phyloP scores from a whole-genome alignment of 2,797 vertebrate species.

The Paedocypris micromegethes region DNA sequence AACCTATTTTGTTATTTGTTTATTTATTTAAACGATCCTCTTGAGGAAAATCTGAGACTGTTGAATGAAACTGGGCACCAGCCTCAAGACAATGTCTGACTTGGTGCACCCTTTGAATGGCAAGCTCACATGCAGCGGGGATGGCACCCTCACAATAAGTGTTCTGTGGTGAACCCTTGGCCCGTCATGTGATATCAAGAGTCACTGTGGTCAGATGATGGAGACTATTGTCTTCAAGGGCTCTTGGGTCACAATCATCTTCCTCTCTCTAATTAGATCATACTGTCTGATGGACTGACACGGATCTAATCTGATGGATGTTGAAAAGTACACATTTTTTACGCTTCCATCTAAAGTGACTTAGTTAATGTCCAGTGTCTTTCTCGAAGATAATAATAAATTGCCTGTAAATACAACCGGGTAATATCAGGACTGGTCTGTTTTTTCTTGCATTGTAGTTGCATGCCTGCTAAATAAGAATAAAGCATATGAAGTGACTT shows the following conservation, averaged over 20 bases:
- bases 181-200: slow-evolving; percentile 47
- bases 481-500: too few species aligned
- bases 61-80: slow-evolving; percentile 59
- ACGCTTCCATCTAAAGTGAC: too few species aligned
- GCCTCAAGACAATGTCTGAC: slow-evolving; percentile 43
- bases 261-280: slow-evolving; percentile 31
- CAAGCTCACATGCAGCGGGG: slow-evolving; percentile 39
- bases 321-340: too few species aligned
- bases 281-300: slow-evolving; percentile 32
- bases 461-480: too few species aligned
- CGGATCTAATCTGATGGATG: background rate
- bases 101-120: slow-evolving; percentile 35
- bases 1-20: too few species aligned
- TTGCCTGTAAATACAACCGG: too few species aligned
- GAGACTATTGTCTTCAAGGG: slow-evolving; percentile 48
- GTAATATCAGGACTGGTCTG: too few species aligned
- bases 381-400: too few species aligned
- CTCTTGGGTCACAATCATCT: slow-evolving; percentile 38
- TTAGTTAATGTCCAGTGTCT: too few species aligned
- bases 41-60: too few species aligned
- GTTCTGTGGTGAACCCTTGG: slow-evolving; percentile 43
- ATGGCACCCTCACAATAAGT: slow-evolving; percentile 46
- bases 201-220: slow-evolving; percentile 47
- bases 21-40: too few species aligned
- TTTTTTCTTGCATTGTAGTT: too few species aligned